These are phyloP conservation scores for Callipepla squamata DNA, from an alignment of 2,113 vertebrate species.

Conservation along the genomic window DNA sequence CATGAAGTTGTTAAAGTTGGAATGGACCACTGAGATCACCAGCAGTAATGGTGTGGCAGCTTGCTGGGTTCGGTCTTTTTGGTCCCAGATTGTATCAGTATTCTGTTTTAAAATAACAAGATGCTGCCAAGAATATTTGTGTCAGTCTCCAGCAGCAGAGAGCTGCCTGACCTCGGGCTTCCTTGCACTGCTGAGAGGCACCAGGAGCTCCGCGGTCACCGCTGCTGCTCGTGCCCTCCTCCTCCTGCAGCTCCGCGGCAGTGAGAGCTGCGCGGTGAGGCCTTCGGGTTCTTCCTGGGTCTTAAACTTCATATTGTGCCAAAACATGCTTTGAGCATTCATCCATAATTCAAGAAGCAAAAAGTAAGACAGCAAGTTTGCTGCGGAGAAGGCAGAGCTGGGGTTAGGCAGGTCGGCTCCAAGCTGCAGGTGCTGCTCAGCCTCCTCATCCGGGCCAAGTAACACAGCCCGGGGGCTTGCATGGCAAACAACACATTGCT, in stretches of 20 bases:
- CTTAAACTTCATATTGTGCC: background rate
- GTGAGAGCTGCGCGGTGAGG: background rate
- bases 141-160: background rate
- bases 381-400: background rate
- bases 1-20: no score
- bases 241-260: background rate
- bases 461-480: background rate
- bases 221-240: background rate
- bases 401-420: background rate
- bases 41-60: no score
- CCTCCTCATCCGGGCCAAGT: background rate
- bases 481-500: background rate
- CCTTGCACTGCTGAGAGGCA: background rate
- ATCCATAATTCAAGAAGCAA: background rate
- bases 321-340: background rate
- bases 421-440: background rate
- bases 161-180: background rate
- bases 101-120: fast-evolving
- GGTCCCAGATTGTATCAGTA: background rate
- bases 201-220: background rate
- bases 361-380: background rate
- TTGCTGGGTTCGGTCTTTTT: fast-evolving
- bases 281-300: background rate
- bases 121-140: background rate
- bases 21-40: no score